Percentiles rank a stretch among this genome's conserved stretches.
Conservation (phyloP, 1,140 invertebrate species). For the Pseudomyrmex gracilis region DNA sequence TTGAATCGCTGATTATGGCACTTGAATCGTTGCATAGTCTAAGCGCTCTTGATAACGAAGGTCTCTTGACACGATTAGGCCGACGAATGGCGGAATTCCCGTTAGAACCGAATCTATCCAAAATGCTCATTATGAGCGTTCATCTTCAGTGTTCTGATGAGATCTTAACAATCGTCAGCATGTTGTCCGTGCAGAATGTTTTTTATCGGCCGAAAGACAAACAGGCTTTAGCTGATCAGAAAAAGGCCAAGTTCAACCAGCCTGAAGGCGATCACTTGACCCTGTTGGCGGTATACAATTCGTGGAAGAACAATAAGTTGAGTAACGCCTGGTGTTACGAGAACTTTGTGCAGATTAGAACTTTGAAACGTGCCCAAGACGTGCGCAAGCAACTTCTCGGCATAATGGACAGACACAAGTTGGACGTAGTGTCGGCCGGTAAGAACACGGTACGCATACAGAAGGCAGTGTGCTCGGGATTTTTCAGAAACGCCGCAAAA, state of each 20-base stretch:
- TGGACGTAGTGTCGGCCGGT: slow-evolving; percentile 98
- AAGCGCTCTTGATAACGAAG: slow-evolving; percentile 98
- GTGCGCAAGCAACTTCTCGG: slow-evolving; percentile 98
- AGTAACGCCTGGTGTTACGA: slow-evolving; percentile 99
- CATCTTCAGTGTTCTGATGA: slow-evolving; percentile 99
- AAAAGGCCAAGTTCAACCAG: slow-evolving; percentile 99
- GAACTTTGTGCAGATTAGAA: slow-evolving; percentile 99
- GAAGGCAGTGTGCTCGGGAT: slow-evolving; percentile 99
- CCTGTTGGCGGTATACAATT: slow-evolving; percentile 99
- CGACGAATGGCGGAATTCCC: slow-evolving; percentile 99
- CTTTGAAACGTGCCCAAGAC: slow-evolving; percentile 98
- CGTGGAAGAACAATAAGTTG: slow-evolving; percentile 99
- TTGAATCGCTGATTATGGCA: slow-evolving; percentile 98
- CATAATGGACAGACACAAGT: slow-evolving; percentile 99
- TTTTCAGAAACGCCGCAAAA: slow-evolving; percentile 99
- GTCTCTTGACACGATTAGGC: slow-evolving; percentile 96
- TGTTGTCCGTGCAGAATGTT: slow-evolving; percentile 99
- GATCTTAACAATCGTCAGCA: slow-evolving; percentile 99
- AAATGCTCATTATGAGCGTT: slow-evolving; percentile 99
- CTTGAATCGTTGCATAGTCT: slow-evolving; percentile 98
- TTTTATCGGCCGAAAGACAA: slow-evolving; percentile 99
- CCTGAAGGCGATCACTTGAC: slow-evolving; percentile 99
- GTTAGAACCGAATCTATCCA: slow-evolving; percentile 98
- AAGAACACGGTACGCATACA: slow-evolving; percentile 98
- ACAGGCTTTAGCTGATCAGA: slow-evolving; percentile 98